A percentile compares a stretch with the other conserved stretches of the same genome.
Conservation (phyloP, 2,888 invertebrate genomes). For the Caenorhabditis auriculariae region DNA sequence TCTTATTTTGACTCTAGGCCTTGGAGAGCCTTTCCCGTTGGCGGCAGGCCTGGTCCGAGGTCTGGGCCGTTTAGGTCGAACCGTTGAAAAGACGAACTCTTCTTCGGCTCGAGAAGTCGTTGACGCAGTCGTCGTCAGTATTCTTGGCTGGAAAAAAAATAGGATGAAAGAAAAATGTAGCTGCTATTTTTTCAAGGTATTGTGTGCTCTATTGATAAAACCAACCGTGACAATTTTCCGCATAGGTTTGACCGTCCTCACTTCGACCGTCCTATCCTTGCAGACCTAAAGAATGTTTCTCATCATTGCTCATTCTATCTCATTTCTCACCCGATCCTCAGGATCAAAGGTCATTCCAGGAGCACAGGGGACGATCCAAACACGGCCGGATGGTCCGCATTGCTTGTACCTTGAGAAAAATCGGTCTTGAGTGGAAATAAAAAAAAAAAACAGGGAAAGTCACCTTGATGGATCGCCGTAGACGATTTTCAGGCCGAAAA, state of each 20-base stretch:
- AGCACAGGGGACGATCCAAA: conserved; percentile 46
- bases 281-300: conserved; percentile 16
- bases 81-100: conserved; percentile 42
- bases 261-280: conserved; percentile 13
- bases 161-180: no score
- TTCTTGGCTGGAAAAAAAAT: neutral
- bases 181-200: no score
- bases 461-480: conserved; percentile 30
- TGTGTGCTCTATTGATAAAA: neutral
- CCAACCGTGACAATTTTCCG: conserved; percentile 15
- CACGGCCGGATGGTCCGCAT: conserved; percentile 37
- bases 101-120: conserved; percentile 11
- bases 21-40: no score
- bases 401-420: conserved; percentile 30
- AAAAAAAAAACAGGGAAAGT: neutral
- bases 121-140: neutral
- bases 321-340: conserved; percentile 31
- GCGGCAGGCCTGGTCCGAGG: conserved; percentile 13
- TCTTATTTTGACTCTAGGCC: no score
- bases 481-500: conserved; percentile 31
- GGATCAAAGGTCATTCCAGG: conserved; percentile 41
- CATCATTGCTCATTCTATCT: neutral
- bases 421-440: neutral
- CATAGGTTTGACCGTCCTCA: conserved; percentile 16
- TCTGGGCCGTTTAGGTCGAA: conserved; percentile 29